Evolutionary conservation across 2,797 vertebrate genomes (phyloP), one percentile per base, ranked within the genome.

Genomic region (Naso thynnoides): DNA sequence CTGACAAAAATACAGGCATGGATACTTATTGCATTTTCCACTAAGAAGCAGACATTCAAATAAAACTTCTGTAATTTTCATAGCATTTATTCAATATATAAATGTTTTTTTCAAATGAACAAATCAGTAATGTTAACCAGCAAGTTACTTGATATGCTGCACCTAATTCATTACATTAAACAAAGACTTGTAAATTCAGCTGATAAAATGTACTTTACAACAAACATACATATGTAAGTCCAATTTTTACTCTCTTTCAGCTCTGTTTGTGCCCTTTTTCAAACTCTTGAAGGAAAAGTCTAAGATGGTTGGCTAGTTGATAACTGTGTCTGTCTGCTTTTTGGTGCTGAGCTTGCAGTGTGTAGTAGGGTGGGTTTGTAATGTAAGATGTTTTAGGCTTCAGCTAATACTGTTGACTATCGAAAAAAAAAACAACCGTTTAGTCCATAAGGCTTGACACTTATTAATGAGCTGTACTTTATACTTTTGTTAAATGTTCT

Each of bases 1-100:
- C 98, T 99, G 86, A 54, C 23, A 76, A 61, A 67, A 74, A 74
- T 2, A 69, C 8, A 72, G 21, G 84, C 42, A 79, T 5, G 76
- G 14, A 57, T 50, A 23, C 0, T 8, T 6, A 19, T 76, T 74
- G 33, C 13, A 58, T 26, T 38, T 19, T 21, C 26, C 70, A 44
- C 39, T 81, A 15, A 45, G 31, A 61, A 47, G 41, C 15, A 55
- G 49, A 48, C 24, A 29, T 27, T 4, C 48, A 48, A 65, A 6
- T 61, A 62, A 65, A 42, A 3, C 4, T 3, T 15, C 16, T 26
- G 8, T 11, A 45, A 5, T 39, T 5, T 58, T 33, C 45, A 39
- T 4, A 21, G 8, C 14, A 19, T 45, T 42, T 31, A 27, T 33
- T 57, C 10, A n/a, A 41, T 15, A 41, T 31, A 11, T 11, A 23